These are phyloP conservation scores for Scarus forsteni DNA, from an alignment of 2,797 vertebrate species.

Conservation along the genomic window DNA sequence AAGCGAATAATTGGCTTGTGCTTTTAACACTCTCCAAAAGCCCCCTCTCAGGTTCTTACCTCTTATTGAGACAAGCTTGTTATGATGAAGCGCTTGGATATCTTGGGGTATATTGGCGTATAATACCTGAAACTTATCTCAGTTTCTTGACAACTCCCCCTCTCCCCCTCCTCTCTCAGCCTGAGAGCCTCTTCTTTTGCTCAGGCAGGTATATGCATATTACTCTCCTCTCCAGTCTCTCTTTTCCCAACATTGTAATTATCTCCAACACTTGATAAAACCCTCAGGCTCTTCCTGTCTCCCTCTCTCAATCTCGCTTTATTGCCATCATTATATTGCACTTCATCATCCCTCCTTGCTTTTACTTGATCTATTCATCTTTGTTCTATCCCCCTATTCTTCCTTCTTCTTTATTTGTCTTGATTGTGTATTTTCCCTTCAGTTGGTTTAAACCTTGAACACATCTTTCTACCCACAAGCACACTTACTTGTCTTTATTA, in stretches of 20 bases:
- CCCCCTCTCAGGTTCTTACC: constrained; percentile 10
- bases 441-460: not conserved
- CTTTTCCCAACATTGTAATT: constrained; percentile 53
- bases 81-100: constrained; percentile 10
- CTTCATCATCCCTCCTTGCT: constrained; percentile 51
- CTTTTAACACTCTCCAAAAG: constrained; percentile 22
- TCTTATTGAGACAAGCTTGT: constrained; percentile 28
- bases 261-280: constrained; percentile 62
- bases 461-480: not conserved
- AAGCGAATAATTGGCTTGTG: constrained; percentile 44
- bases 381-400: not conserved
- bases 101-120: constrained; percentile 24
- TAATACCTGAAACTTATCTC: constrained; percentile 28
- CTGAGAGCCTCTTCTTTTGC: not conserved
- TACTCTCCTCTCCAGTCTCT: constrained; percentile 23
- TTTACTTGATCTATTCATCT: constrained; percentile 17
- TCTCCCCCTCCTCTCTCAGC: not conserved
- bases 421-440: not conserved
- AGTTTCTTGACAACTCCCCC: constrained; percentile 20
- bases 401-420: not conserved
- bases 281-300: constrained; percentile 57
- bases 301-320: constrained; percentile 55
- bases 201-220: constrained; percentile 40
- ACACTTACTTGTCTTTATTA: too few species aligned
- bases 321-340: constrained; percentile 63